phyloP scores from a whole-genome alignment of 2,888 invertebrate genomes.

The Dorcus parallelipipedus region DNA sequence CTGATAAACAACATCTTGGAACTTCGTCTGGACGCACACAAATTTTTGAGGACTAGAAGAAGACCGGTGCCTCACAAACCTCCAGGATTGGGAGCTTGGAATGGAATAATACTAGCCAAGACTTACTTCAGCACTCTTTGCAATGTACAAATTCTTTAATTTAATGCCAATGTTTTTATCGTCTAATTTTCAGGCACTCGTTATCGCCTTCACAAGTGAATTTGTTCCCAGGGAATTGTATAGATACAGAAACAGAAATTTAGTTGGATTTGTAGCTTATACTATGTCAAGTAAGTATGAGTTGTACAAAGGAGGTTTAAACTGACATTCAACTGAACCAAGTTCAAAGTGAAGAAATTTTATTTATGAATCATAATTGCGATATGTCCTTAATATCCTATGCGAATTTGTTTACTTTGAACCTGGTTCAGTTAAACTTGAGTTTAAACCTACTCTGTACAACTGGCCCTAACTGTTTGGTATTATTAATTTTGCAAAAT shows the following conservation, averaged over 20 bases:
- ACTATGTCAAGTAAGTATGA: constrained; percentile 8
- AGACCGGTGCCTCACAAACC: constrained; percentile 32
- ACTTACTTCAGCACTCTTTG: constrained; percentile 38
- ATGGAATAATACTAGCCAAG: constrained; percentile 36
- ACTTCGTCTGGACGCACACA: constrained; percentile 74
- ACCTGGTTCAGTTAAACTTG: too few relatives aligned
- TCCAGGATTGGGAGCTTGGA: constrained; percentile 37
- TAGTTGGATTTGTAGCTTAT: constrained; percentile 26
- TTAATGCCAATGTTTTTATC: not conserved
- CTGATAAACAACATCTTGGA: constrained; percentile 88
- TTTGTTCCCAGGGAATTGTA: constrained; percentile 34
- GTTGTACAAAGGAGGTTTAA: too few relatives aligned
- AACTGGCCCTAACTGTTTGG: too few relatives aligned
- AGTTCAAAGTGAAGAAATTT: too few relatives aligned
- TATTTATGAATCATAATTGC: too few relatives aligned
- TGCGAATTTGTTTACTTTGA: too few relatives aligned
- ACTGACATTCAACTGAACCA: too few relatives aligned
- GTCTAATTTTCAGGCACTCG: constrained; percentile 36
- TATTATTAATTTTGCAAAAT: too few relatives aligned
- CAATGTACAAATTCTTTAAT: constrained; percentile 33
- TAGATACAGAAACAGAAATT: constrained; percentile 5
- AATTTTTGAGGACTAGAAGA: constrained; percentile 26
- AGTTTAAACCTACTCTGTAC: too few relatives aligned
- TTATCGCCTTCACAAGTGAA: constrained; percentile 36
- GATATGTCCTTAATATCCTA: too few relatives aligned